A percentile compares a stretch with the other conserved stretches of the same genome.
phyloP scores from a whole-genome alignment of 2,888 invertebrate genomes.

The Pachliopta kotzebuea region DNA sequence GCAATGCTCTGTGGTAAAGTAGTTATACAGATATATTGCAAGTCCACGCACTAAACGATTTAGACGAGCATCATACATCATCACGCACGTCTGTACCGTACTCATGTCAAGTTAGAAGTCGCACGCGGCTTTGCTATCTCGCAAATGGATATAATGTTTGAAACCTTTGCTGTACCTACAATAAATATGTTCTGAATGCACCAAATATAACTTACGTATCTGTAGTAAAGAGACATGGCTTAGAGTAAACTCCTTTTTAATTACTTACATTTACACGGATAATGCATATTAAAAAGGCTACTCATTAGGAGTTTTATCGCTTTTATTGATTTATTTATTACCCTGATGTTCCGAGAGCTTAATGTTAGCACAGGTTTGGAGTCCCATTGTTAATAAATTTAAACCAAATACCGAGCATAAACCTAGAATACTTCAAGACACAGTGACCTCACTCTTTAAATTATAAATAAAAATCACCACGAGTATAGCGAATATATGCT shows the following conservation, averaged over 20 bases:
- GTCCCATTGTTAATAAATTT: too few species aligned
- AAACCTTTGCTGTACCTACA: conserved; percentile 24
- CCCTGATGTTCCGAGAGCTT: too few species aligned
- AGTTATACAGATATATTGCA: conserved; percentile 45
- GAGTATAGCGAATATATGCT: too few species aligned
- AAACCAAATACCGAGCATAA: too few species aligned
- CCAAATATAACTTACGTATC: conserved; percentile 40
- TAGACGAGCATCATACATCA: conserved; percentile 55
- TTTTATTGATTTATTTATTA: too few species aligned
- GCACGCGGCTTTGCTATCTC: conserved; percentile 36
- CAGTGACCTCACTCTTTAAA: too few species aligned
- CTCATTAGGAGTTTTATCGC: too few species aligned
- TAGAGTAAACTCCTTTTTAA: neutral
- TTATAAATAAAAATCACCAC: too few species aligned
- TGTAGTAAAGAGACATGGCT: neutral
- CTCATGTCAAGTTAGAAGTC: conserved; percentile 34
- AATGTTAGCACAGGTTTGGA: too few species aligned
- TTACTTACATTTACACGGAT: too few species aligned
- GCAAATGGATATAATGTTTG: conserved; percentile 22
- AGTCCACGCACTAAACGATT: conserved; percentile 44
- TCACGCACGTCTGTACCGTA: conserved; percentile 38
- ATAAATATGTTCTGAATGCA: conserved; percentile 73
- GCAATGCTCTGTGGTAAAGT: conserved; percentile 60
- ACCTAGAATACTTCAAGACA: too few species aligned
- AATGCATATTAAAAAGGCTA: too few species aligned